Conservation (phyloP, 1,140 invertebrate species). For the Tetragonula clypearis region DNA sequence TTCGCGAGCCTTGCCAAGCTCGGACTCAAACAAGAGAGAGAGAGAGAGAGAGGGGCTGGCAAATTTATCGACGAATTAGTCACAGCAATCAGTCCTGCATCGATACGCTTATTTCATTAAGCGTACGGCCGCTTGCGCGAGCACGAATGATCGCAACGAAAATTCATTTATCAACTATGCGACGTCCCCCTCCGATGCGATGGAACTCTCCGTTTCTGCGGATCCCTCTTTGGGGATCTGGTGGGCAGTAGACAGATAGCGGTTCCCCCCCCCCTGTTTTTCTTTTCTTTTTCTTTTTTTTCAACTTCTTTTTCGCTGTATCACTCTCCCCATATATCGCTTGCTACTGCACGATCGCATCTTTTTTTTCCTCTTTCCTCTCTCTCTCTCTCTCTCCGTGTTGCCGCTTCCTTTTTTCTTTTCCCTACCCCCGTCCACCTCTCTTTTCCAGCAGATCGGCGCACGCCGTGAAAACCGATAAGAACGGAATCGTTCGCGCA, state of each 20-base stretch:
- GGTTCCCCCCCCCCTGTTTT: too few species aligned
- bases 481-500: constrained; percentile 54
- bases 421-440: background rate
- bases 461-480: constrained; percentile 50
- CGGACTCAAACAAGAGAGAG: background rate
- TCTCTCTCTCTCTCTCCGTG: background rate
- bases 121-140: constrained; percentile 19
- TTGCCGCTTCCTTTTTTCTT: background rate
- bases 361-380: background rate
- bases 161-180: constrained; percentile 66
- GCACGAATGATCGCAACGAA: constrained; percentile 21
- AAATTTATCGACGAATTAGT: constrained; percentile 73
- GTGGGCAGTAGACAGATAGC: background rate
- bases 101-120: constrained; percentile 71
- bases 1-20: too few species aligned
- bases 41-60: background rate
- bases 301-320: too few species aligned
- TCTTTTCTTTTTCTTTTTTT: background rate
- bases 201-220: background rate
- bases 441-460: background rate
- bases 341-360: background rate
- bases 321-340: background rate
- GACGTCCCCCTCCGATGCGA: background rate
- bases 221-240: background rate
- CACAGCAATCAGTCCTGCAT: constrained; percentile 56